phyloP scores from a whole-genome alignment of 1,140 invertebrate species.

The Drosophila sp. region DNA sequence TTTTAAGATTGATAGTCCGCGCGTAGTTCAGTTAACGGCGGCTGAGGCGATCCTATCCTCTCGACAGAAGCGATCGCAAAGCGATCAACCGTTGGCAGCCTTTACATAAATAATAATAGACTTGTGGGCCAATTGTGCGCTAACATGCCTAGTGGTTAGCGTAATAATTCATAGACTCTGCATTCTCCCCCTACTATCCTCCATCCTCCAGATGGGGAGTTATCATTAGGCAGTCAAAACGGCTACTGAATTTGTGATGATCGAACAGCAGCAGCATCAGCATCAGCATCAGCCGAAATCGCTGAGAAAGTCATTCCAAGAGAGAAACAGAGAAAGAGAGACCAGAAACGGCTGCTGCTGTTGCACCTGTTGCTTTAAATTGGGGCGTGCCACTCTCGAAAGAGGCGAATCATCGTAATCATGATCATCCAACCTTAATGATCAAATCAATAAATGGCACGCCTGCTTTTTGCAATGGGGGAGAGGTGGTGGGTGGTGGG shows the following conservation, averaged over 20 bases:
- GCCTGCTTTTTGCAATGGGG: slow-evolving; percentile 41
- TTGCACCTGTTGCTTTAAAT: slow-evolving; percentile 39
- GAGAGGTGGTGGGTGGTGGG: slow-evolving; percentile 28
- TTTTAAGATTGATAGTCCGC: slow-evolving; percentile 72
- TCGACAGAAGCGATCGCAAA: slow-evolving; percentile 29
- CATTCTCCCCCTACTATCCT: background rate
- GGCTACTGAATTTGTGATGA: slow-evolving; percentile 75
- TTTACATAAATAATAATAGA: slow-evolving; percentile 80
- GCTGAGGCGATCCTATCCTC: slow-evolving; percentile 40
- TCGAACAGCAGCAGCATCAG: background rate
- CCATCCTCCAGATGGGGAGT: slow-evolving; percentile 37
- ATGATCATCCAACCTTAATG: slow-evolving; percentile 76
- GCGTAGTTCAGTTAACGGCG: slow-evolving; percentile 75
- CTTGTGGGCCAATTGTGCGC: slow-evolving; percentile 76
- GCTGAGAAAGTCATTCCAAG: slow-evolving; percentile 24
- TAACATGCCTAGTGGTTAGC: slow-evolving; percentile 78
- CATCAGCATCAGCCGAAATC: slow-evolving; percentile 13
- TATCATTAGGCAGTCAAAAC: slow-evolving; percentile 78
- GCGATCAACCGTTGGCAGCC: slow-evolving; percentile 63
- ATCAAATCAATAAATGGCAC: slow-evolving; percentile 76
- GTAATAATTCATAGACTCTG: slow-evolving; percentile 71
- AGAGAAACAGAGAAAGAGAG: slow-evolving; percentile 9
- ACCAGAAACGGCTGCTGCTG: slow-evolving; percentile 37
- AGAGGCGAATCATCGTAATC: slow-evolving; percentile 47
- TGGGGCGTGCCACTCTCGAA: slow-evolving; percentile 60